phyloP scores from a whole-genome alignment of 2,113 vertebrate species.

The Oophaga pumilio region DNA sequence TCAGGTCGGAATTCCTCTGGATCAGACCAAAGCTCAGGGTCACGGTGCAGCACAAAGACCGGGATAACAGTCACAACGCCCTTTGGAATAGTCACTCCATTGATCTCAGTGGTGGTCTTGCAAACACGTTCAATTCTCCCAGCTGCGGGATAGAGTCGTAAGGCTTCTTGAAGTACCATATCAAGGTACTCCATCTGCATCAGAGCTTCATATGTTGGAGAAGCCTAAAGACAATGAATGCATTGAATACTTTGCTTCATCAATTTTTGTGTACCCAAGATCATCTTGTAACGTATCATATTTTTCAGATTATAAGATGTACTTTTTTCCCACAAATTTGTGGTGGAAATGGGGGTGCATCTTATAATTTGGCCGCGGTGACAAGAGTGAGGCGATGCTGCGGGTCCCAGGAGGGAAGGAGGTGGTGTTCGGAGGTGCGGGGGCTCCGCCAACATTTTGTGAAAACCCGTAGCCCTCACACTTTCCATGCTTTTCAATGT shows the following conservation, averaged over 20 bases:
- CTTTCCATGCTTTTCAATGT: too few species aligned
- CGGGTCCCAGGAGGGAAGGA: too few species aligned
- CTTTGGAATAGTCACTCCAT: slow-evolving; percentile 80
- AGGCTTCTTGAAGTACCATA: slow-evolving; percentile 72
- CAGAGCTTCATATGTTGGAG: slow-evolving; percentile 70
- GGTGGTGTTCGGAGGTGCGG: too few species aligned
- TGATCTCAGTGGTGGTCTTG: slow-evolving; percentile 77
- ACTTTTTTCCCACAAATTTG: too few species aligned
- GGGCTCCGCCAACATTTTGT: too few species aligned
- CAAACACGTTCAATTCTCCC: slow-evolving; percentile 74
- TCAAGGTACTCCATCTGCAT: slow-evolving; percentile 85
- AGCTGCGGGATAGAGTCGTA: slow-evolving; percentile 74
- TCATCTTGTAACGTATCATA: too few species aligned
- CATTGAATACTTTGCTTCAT: not conserved
- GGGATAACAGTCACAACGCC: slow-evolving; percentile 70
- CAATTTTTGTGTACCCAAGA: too few species aligned
- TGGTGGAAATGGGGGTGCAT: too few species aligned
- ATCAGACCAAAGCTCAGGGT: slow-evolving; percentile 75
- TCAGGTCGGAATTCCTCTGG: slow-evolving; percentile 83
- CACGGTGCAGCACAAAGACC: slow-evolving; percentile 63
- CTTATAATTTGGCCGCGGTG: too few species aligned
- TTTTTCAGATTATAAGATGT: too few species aligned
- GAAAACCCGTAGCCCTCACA: too few species aligned
- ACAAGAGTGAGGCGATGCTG: too few species aligned
- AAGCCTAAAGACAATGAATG: slow-evolving; percentile 57